Evolutionary conservation across 2,797 vertebrate species (phyloP).

Genomic region (Phyllotis vaccarum): DNA sequence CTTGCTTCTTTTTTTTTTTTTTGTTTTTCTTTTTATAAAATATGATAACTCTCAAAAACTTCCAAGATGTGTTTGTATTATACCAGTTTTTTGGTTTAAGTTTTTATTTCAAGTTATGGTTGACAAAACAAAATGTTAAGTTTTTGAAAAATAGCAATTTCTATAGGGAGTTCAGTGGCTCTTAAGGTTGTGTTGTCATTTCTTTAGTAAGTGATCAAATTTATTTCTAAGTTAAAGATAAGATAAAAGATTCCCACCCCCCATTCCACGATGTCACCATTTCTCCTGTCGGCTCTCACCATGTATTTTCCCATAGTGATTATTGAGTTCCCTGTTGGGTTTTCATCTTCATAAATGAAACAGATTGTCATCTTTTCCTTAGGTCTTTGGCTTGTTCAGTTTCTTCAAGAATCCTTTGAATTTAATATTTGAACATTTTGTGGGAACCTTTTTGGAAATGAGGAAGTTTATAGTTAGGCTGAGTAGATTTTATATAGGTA

Average conservation of each 20-base stretch:
- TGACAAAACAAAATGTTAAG: constrained; percentile 44
- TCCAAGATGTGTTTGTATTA: not conserved
- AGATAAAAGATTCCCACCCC: not conserved
- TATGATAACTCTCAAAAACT: not conserved
- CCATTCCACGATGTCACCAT: not conserved
- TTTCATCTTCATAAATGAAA: constrained; percentile 24
- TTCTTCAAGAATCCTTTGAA: constrained; percentile 56
- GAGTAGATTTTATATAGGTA: constrained; percentile 28
- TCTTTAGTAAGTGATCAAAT: constrained; percentile 35
- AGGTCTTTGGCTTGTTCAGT: constrained; percentile 15
- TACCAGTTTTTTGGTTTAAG: constrained; percentile 48
- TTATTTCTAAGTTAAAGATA: constrained; percentile 28
- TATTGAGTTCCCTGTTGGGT: constrained; percentile 30
- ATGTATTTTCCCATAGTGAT: not conserved
- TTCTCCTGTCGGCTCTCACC: not conserved
- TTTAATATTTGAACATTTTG: too few relatives aligned
- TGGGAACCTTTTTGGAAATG: too few relatives aligned
- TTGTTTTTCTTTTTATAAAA: not conserved
- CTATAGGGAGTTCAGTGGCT: constrained; percentile 44
- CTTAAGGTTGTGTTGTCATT: constrained; percentile 43
- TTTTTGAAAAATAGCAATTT: constrained; percentile 60
- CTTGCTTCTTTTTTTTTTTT: fast-evolving
- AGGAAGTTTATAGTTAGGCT: too few relatives aligned
- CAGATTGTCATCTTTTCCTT: constrained; percentile 26
- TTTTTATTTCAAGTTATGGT: constrained; percentile 63